Conservation (phyloP, 2,888 invertebrate species). For the Gisinianus flammeolus region DNA sequence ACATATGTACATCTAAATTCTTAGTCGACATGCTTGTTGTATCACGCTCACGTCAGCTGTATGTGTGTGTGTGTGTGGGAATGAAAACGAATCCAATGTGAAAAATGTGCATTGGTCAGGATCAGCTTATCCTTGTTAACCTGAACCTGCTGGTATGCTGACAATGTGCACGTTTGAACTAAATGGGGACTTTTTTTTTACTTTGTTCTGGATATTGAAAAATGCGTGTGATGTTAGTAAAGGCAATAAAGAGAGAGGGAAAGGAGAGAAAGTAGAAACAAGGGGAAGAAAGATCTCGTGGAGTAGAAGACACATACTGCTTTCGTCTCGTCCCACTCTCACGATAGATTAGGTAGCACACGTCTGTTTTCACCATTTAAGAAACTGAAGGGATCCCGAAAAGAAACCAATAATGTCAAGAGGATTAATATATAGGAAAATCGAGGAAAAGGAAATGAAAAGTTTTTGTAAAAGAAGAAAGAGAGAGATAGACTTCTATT, state of each 20-base stretch:
- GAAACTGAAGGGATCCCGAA: background rate
- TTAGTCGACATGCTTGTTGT: too few species aligned
- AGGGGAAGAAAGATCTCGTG: background rate
- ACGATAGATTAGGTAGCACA: slow-evolving; percentile 19
- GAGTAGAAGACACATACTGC: background rate
- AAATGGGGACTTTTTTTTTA: background rate
- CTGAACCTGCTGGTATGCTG: slow-evolving; percentile 2
- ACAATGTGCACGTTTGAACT: background rate
- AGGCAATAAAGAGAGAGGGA: background rate
- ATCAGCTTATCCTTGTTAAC: slow-evolving; percentile 28
- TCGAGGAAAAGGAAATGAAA: background rate
- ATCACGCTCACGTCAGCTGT: too few species aligned
- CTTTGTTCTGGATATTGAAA: background rate
- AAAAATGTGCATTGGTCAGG: slow-evolving; percentile 11
- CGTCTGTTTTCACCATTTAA: slow-evolving; percentile 9
- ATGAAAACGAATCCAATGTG: slow-evolving; percentile 5
- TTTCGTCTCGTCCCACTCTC: slow-evolving; percentile 13
- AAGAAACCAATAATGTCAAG: slow-evolving; percentile 9
- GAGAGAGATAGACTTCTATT: background rate
- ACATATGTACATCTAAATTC: too few species aligned
- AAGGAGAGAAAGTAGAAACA: background rate
- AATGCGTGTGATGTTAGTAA: background rate
- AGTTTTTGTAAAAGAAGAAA: background rate
- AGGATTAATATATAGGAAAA: slow-evolving; percentile 17
- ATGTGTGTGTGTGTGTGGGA: too few species aligned